These are phyloP conservation scores for Macquaria ambigua DNA, from an alignment of 2,113 vertebrate species.

Conservation along the genomic window DNA sequence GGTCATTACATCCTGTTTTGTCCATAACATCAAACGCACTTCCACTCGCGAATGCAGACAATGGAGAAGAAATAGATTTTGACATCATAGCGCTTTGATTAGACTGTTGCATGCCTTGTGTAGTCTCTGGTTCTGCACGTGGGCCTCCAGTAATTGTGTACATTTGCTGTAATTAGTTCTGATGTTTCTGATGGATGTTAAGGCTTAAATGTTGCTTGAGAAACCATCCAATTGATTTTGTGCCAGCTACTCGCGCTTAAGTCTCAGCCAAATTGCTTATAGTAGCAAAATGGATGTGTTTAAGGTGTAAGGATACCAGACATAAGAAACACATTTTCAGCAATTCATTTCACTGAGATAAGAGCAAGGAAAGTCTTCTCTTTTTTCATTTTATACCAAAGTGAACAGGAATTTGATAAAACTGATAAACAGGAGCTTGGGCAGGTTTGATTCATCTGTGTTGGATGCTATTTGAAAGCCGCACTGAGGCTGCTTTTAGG, in stretches of 20 bases:
- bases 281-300: constrained; percentile 17
- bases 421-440: not conserved
- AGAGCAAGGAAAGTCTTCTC: not conserved
- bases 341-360: not conserved
- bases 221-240: constrained; percentile 41
- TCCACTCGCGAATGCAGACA: constrained; percentile 68
- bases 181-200: constrained; percentile 41
- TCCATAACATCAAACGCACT: constrained; percentile 71
- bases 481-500: not conserved
- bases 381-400: not conserved
- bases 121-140: constrained; percentile 21
- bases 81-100: constrained; percentile 74
- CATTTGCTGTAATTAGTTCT: constrained; percentile 53
- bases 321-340: not conserved
- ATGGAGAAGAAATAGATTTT: constrained; percentile 78
- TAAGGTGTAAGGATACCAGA: not conserved
- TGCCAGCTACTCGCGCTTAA: constrained; percentile 25
- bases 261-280: constrained; percentile 27
- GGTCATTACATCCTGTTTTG: constrained; percentile 81
- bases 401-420: not conserved
- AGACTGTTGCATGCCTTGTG: constrained; percentile 21
- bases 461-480: constrained; percentile 2
- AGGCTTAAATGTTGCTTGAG: constrained; percentile 8
- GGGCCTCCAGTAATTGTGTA: constrained; percentile 39
- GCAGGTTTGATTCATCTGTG: not conserved